Base-by-base conservation (phyloP, 2,888 invertebrate species). In the Orthosia cruda region DNA sequence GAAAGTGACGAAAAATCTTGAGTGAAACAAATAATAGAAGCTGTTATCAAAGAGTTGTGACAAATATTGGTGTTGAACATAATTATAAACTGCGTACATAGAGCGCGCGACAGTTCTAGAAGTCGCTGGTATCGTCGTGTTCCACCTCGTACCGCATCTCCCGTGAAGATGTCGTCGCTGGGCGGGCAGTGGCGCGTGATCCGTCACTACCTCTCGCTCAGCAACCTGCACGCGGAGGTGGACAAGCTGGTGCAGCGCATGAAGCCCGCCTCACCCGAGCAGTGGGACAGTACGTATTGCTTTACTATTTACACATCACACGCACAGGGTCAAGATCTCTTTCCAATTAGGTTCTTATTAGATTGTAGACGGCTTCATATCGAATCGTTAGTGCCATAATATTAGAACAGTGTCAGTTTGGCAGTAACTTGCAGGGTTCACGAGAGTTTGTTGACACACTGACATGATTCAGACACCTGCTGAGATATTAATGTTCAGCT, bases 131-230 rank as follows among this genome's bases (percentile, higher is more conserved):
- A 47, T 54, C 12, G 50, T 65, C 18, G 61, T n/a, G 23, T 57
- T 32, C 18, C 52, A 16, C 0, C 23, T 13, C 18, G n/a, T 16
- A 20, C 50, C 20, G 12, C 3, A 73, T 23, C 40, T 49, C 57
- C 20, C 40, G 13, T 50, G 58, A 83, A 47, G 55, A 96, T 95
- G 95, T 95, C 96, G 81, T 96, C 96, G 5, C 83, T 95, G 67
- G 95, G 96, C 23, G 93, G 94, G 32, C 96, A 96, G 90, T 96
- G 96, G 96, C 91, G 94, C 40, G 88, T 95, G 61, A 93, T 96
- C 66, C 91, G 96, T 32, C 95, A 95, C 85, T 96, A 95, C 84
- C 90, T 96, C 59, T 95, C 96, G 15, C 86, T 94, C 75, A 89
- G 89, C 49, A 95, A 94, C 85, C 89, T 96, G 75, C 92, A 94